Percentiles rank a stretch among this genome's conserved stretches.
Conservation (phyloP, 2,888 invertebrate genomes). For the Andrena dorsata region DNA sequence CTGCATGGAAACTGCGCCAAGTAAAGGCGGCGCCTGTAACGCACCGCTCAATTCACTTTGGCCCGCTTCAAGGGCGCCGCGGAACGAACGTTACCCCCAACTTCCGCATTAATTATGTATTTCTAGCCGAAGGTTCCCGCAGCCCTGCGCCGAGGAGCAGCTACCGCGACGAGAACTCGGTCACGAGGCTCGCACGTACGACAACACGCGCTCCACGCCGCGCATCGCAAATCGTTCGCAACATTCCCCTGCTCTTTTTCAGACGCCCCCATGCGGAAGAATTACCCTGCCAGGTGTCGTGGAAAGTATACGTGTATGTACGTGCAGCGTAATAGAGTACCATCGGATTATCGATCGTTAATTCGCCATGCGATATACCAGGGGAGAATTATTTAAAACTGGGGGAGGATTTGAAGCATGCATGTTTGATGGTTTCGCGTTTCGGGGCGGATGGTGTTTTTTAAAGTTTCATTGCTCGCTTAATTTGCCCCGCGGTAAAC, state of each 20-base stretch:
- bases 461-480: not conserved
- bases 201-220: too few species aligned
- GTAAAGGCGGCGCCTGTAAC: constrained; percentile 5
- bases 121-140: constrained; percentile 3
- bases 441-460: not conserved
- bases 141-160: not conserved
- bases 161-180: constrained; percentile 11
- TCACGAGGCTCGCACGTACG: constrained; percentile 14
- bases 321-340: not conserved
- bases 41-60: constrained; percentile 30
- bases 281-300: constrained; percentile 8
- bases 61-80: constrained; percentile 16
- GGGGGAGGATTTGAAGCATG: not conserved
- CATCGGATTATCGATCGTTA: not conserved
- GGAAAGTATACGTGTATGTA: not conserved
- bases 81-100: constrained; percentile 25
- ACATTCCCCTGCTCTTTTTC: constrained; percentile 5
- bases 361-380: not conserved
- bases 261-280: constrained; percentile 23
- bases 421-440: not conserved
- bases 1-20: constrained; percentile 9
- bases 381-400: not conserved
- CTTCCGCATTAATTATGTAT: constrained; percentile 30
- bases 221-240: constrained; percentile 21
- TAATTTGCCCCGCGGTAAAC: not conserved